Evolutionary conservation across 1,140 invertebrate species (phyloP), one percentile per base, ranked within the genome.

Genomic region (Melanaphis sacchari): DNA sequence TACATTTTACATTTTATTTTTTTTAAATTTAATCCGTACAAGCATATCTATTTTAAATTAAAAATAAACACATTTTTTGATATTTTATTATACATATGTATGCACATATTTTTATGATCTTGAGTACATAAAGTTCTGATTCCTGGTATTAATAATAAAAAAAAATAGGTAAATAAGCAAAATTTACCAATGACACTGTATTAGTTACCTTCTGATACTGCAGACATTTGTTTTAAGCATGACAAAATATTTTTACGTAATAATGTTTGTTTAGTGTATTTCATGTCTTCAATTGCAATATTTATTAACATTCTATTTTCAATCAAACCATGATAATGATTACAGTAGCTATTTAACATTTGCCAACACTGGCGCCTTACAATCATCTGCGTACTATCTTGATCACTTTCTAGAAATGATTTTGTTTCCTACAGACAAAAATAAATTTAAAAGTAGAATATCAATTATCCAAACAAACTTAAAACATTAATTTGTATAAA

Each of bases 271-370:
- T 93, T 93, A n/a, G 81, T 84, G 18, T 54, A 93, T 93, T 93
- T 93, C 76, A 93, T 84, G 31, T 93, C 91, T 26, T 93, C 91
- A 9, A 93, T 82, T n/a, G 76, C 91, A 84, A 93, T 93, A n/a
- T 93, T 93, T 22, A 93, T 93, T 40, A 93, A 52, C 91, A 93
- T 93, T 85, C 91, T 93, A 40, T 93, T 93, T 93, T 93, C 91
- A 93, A 93, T 93, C 15, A 93, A 22, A 54, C 91, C 81, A 41
- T 84, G 24, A 84, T 93, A 93, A 52, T 84, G 38, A 66, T 93
- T 85, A 85, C 91, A 93, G 21, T 93, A 93, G 22, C 91, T 54
- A 41, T 82, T 93, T 93, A 93, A 85, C 31, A 93, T 41, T 93
- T 93, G 81, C 91, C 91, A 93, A 85, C 91, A 93, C 40, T 85